A percentile compares a stretch with the other conserved stretches of the same genome.
Evolutionary conservation across 2,113 vertebrate species (phyloP).

Genomic region (Sphyrna mokarran): DNA sequence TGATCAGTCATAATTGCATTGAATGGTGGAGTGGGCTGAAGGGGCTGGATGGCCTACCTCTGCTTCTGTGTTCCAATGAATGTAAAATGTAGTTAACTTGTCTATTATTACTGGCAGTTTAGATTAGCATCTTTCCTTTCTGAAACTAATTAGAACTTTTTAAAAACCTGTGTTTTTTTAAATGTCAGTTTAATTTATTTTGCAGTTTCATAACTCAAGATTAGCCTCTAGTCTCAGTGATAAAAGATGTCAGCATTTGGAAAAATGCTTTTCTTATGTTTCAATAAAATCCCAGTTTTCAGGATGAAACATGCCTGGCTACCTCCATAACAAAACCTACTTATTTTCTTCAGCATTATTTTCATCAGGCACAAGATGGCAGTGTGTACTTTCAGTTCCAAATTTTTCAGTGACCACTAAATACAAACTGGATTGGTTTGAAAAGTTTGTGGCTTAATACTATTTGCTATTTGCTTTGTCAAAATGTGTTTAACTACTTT

Average conservation of each 20-base stretch:
- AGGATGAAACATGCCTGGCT: not conserved
- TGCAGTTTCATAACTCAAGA: not conserved
- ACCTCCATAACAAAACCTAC: not conserved
- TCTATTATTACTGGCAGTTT: not conserved
- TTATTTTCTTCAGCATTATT: not conserved
- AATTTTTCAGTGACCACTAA: not conserved
- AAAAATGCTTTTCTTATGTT: not conserved
- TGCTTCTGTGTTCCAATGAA: too few relatives aligned
- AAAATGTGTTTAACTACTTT: not conserved
- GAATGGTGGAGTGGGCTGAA: too few relatives aligned
- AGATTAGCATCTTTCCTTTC: not conserved
- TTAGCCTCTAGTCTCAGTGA: not conserved
- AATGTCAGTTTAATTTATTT: not conserved
- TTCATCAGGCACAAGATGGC: constrained; percentile 1
- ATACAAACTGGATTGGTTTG: not conserved
- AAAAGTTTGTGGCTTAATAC: not conserved
- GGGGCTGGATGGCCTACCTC: too few relatives aligned
- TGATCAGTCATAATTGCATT: too few relatives aligned
- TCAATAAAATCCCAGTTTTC: not conserved
- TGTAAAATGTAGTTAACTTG: not conserved
- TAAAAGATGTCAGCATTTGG: not conserved
- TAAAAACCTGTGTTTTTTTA: not conserved
- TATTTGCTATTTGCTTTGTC: not conserved
- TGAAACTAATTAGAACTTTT: not conserved
- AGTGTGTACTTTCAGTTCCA: not conserved